A percentile compares a stretch with the other conserved stretches of the same genome.
Conservation (phyloP, 2,113 vertebrate genomes). For the Indicator maculatus region DNA sequence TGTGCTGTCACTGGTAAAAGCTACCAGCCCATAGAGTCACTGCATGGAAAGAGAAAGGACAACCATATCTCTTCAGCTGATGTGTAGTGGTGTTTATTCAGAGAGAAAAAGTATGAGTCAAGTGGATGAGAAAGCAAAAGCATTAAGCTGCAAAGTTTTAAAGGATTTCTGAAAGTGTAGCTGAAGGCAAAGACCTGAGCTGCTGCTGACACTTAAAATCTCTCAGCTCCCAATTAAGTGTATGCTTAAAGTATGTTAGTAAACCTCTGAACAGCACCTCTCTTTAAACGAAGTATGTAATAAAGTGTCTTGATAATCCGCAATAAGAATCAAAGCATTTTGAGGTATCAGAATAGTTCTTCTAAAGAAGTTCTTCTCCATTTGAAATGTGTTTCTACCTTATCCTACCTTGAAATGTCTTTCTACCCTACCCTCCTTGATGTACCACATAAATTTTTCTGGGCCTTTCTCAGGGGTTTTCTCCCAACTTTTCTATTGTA, state of each 20-base stretch:
- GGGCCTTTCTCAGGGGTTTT: not conserved
- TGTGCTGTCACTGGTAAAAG: not conserved
- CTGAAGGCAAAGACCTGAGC: not conserved
- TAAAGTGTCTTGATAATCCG: not conserved
- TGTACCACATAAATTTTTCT: not conserved
- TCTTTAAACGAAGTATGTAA: not conserved
- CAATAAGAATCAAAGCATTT: not conserved
- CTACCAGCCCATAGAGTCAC: rapidly evolving
- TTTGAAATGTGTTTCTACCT: not conserved
- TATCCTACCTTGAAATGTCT: not conserved
- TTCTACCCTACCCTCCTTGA: not conserved
- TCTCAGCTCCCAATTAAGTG: not conserved
- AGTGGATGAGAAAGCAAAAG: not conserved
- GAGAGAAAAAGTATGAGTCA: not conserved
- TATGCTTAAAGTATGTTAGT: not conserved
- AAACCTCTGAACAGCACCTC: not conserved
- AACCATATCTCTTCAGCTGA: not conserved
- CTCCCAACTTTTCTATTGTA: not conserved
- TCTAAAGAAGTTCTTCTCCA: not conserved
- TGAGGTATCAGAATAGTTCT: not conserved
- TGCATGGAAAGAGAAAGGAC: not conserved
- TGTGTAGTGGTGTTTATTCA: not conserved
- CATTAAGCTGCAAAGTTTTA: not conserved
- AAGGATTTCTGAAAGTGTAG: not conserved
- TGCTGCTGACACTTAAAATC: not conserved